These are phyloP conservation scores for Cecropterus lyciades DNA, from an alignment of 1,140 invertebrate genomes.

Conservation along the genomic window DNA sequence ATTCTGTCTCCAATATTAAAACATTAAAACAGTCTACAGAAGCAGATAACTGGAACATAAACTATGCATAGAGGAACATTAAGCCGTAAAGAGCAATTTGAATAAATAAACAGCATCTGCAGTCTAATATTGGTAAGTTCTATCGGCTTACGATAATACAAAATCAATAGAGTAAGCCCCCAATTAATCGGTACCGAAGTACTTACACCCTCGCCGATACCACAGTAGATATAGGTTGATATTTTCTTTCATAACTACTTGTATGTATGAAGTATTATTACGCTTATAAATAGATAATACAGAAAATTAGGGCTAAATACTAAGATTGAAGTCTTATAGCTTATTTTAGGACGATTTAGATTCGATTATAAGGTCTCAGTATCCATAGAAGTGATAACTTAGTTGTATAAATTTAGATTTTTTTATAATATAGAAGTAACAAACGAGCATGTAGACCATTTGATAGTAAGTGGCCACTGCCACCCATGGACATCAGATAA, in stretches of 20 bases:
- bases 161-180: constrained; percentile 74
- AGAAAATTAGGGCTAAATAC: too few species aligned
- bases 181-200: constrained; percentile 67
- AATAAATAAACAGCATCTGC: constrained; percentile 65
- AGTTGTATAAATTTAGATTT: too few species aligned
- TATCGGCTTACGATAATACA: constrained; percentile 72
- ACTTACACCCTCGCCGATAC: not conserved
- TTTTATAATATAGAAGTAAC: too few species aligned
- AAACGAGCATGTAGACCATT: too few species aligned
- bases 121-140: constrained; percentile 66
- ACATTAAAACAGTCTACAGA: too few species aligned
- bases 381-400: too few species aligned
- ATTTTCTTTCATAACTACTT: not conserved
- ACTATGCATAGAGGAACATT: constrained; percentile 51
- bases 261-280: not conserved
- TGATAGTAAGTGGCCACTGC: too few species aligned
- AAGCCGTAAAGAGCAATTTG: constrained; percentile 52
- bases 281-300: not conserved
- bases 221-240: not conserved
- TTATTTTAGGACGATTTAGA: too few species aligned
- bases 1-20: too few species aligned
- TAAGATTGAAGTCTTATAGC: too few species aligned
- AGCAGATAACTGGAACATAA: constrained; percentile 29
- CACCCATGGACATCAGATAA: too few species aligned
- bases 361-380: too few species aligned